Percentiles rank a stretch among this genome's conserved stretches.
phyloP scores from a whole-genome alignment of 2,113 vertebrate species.

The Potamarius usumacintae region DNA sequence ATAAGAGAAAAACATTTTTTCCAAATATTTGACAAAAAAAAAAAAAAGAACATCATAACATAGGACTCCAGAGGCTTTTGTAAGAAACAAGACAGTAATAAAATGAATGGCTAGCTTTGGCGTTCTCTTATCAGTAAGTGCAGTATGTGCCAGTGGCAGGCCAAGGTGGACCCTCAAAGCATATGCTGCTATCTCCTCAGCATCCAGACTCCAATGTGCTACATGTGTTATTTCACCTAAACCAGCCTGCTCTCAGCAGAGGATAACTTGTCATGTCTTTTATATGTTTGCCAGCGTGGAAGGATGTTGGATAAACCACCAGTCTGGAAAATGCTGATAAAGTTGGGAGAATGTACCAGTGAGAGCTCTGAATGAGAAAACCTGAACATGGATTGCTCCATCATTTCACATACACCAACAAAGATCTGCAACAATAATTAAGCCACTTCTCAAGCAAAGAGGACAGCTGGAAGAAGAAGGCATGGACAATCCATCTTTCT shows the following conservation, averaged over 20 bases:
- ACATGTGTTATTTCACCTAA: slow-evolving; percentile 16
- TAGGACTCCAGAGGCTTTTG: slow-evolving; percentile 22
- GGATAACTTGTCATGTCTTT: slow-evolving; percentile 33
- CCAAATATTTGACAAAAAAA: not conserved
- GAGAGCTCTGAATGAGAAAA: slow-evolving; percentile 43
- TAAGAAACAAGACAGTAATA: slow-evolving; percentile 45
- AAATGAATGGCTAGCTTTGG: slow-evolving; percentile 57
- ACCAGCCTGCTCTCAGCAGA: slow-evolving; percentile 15
- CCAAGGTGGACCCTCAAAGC: slow-evolving; percentile 47
- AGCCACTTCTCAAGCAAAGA: slow-evolving; percentile 21
- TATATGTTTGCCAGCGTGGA: slow-evolving; percentile 6
- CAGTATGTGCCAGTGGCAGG: slow-evolving; percentile 55
- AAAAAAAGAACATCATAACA: slow-evolving; percentile 38
- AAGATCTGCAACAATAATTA: slow-evolving; percentile 43
- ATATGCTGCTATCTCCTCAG: slow-evolving; percentile 31
- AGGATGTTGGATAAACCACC: slow-evolving; percentile 15
- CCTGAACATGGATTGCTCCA: not conserved
- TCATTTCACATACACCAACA: not conserved
- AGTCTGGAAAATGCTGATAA: slow-evolving; percentile 9
- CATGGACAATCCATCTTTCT: slow-evolving; percentile 52
- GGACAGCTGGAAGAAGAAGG: not conserved
- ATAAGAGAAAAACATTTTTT: not conserved
- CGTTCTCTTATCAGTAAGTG: slow-evolving; percentile 63
- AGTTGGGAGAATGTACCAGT: slow-evolving; percentile 16
- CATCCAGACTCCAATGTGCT: slow-evolving; percentile 32